Base-by-base conservation (phyloP, 1,140 invertebrate species). In the Homarus americanus region DNA sequence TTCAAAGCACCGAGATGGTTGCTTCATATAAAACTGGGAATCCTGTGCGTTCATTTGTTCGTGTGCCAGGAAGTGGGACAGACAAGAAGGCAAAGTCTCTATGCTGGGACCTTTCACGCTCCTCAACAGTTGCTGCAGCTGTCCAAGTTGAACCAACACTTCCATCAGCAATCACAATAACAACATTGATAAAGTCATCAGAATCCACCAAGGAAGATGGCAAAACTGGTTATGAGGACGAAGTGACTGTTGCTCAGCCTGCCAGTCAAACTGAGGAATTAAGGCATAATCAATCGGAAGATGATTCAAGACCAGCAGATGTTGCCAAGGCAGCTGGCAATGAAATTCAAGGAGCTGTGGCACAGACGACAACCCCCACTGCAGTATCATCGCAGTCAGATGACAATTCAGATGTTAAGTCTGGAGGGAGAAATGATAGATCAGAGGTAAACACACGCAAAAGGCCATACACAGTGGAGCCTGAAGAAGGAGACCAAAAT, bases 1-100 rank as follows among this genome's bases (percentile, higher is more conserved):
- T n/a, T n/a, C n/a, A n/a, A n/a, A n/a, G n/a, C n/a, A n/a, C n/a
- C 36, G 32, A 32, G 24, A 83, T 83, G 80, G 80, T 83, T 36
- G 58, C 58, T 58, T 34, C 80, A 38, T 83, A 83, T 66, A 58
- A 83, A 24, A 83, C 69, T 63, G 80, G 80, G 66, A 34, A 83
- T 20, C 80, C 80, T 24, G 80, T 83, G 15, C 80, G 80, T 20
- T 83, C 80, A 66, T 83, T 83, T 66, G 80, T 83, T 20, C 80
- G 44, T 36, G 80, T 83, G 32, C 53, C 80, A 36, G 80, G 82
- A 36, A 83, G 44, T 40, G 82, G 82, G 32, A 66, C 49, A 38
- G 58, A 83, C 24, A 83, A 83, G 15, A 12, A 2, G 9, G 58
- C 82, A 34, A 63, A 38, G 34, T 20, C 82, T 34, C 3, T 83